A percentile compares a stretch with the other conserved stretches of the same genome.
phyloP scores from a whole-genome alignment of 2,888 invertebrate species.

The Malthinus seriepunctatus region DNA sequence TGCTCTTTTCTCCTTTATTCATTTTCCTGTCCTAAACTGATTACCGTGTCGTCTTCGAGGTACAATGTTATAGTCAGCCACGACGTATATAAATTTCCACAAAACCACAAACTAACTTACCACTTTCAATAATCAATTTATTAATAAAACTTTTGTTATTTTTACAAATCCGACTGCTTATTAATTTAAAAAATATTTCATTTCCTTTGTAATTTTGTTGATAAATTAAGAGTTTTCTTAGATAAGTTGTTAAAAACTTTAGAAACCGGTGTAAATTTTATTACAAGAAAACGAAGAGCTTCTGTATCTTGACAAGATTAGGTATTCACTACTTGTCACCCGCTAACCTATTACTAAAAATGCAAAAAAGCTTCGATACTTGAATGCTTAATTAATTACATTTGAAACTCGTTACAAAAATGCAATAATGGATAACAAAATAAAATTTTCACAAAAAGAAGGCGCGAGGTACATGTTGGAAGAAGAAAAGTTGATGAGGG shows the following conservation, averaged over 20 bases:
- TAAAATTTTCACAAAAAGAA: constrained; percentile 7
- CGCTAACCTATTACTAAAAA: constrained; percentile 51
- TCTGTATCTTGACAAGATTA: constrained; percentile 46
- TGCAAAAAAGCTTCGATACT: constrained; percentile 54
- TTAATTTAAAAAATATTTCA: not conserved
- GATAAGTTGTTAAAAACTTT: constrained; percentile 16
- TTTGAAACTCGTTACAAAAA: constrained; percentile 51
- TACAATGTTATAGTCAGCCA: constrained; percentile 32
- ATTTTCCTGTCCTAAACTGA: constrained; percentile 46
- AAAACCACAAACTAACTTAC: not conserved
- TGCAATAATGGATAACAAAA: constrained; percentile 23
- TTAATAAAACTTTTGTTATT: not conserved
- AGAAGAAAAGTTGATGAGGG: no score
- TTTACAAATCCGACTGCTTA: not conserved
- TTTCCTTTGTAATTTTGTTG: not conserved
- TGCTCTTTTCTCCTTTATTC: constrained; percentile 41
- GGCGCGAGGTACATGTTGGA: no score
- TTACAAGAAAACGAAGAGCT: constrained; percentile 43
- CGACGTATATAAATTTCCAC: constrained; percentile 3
- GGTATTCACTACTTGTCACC: constrained; percentile 53
- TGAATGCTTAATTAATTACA: constrained; percentile 56
- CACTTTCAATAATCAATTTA: not conserved
- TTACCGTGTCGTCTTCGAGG: constrained; percentile 42
- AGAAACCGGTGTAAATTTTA: constrained; percentile 44
- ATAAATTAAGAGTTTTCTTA: not conserved